A percentile compares a stretch with the other conserved stretches of the same genome.
phyloP scores from a whole-genome alignment of 2,113 vertebrate species.

The Percopsis transmontana region DNA sequence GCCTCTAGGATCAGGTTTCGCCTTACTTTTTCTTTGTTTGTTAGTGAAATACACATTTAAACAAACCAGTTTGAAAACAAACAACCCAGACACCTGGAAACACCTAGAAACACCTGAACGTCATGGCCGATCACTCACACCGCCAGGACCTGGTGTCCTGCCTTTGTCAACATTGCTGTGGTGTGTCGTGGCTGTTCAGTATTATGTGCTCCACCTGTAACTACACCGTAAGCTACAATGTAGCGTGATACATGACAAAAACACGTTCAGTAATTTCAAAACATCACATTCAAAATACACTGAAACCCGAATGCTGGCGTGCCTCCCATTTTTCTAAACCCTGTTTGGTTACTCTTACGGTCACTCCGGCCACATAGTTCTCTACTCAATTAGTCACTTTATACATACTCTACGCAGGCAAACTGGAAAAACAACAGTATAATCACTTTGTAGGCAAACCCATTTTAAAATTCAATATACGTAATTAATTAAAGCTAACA shows the following conservation, averaged over 20 bases:
- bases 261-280: neutral
- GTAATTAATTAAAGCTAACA: neutral
- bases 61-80: neutral
- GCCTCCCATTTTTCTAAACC: neutral
- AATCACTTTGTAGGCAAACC: neutral
- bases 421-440: neutral
- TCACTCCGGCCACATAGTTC: neutral
- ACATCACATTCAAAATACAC: neutral
- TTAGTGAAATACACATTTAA: constrained; percentile 23
- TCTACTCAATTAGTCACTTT: neutral
- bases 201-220: neutral
- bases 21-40: neutral
- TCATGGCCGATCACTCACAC: constrained; percentile 29
- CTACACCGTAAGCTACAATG: neutral
- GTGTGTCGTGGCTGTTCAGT: no score
- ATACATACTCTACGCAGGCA: neutral
- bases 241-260: constrained; percentile 20
- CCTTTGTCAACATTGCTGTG: no score
- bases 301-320: neutral
- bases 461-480: neutral
- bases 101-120: constrained; percentile 46
- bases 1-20: neutral
- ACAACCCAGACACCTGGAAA: constrained; percentile 3
- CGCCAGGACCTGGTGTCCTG: neutral
- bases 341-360: neutral